Evolutionary conservation across 2,888 invertebrate species (phyloP), one percentile per base, ranked within the genome.

Genomic region (Luperina testacea): DNA sequence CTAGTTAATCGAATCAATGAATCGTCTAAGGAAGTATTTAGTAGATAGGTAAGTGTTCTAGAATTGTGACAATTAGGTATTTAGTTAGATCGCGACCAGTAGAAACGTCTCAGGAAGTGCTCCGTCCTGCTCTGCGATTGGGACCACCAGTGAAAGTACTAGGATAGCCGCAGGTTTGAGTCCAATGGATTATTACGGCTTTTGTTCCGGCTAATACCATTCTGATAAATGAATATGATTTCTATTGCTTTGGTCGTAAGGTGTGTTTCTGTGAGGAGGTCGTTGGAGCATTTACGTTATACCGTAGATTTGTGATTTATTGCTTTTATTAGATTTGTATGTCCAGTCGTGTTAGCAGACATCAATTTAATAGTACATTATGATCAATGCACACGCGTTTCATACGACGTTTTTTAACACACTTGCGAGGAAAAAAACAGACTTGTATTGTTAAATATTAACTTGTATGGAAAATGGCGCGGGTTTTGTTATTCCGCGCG

Each of bases 61-160:
- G 8, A 59, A 59, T 72, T 67, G 65, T 79, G 32, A 53, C 42
- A 45, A 61, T 68, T 57, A 63, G 20, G 53, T 59, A 59, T 71
- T 72, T 73, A 78, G 38, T 27, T 72, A 71, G 59, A 77, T 89
- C 88, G 90, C 90, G 90, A 89, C 87, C 77, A 77, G 80, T 69
- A 53, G 67, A 67, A 63, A 68, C 72, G 74, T 81, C 69, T 84
- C 75, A 92, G 92, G 92, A 92, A 92, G 90, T 89, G 87, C 85
- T 90, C 82, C 82, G 85, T 89, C 85, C 88, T 57, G 84, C 85
- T 86, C 81, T 69, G 85, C 72, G 64, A 88, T 83, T 86, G 81
- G 83, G 87, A 82, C 24, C 79, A 79, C 13, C 79, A 79, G 91
- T 90, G 91, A 91, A 92, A 92, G 91, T 91, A 48, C 57, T 84